Conservation (phyloP, 2,888 invertebrate species). For the Parapristionchus giblindavisi region DNA sequence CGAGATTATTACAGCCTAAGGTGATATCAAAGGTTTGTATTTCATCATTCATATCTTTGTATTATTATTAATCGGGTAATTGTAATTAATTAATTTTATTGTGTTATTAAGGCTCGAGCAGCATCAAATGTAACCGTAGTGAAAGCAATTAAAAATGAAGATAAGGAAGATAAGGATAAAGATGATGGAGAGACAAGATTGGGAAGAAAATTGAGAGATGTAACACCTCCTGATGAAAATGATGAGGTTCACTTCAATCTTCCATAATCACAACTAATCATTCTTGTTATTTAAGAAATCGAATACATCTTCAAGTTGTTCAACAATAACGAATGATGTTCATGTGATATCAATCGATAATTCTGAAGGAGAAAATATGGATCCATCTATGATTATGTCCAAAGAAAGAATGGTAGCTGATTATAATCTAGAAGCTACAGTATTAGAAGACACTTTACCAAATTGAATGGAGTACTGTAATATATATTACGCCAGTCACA, state of each 20-base stretch:
- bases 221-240: constrained; percentile 13
- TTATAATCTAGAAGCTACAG: constrained; percentile 18
- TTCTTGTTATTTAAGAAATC: background rate
- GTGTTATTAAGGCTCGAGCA: too few relatives aligned
- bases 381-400: constrained; percentile 17
- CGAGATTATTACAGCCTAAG: too few relatives aligned
- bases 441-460: background rate
- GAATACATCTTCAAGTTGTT: background rate
- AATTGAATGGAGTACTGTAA: background rate
- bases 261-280: background rate
- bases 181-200: constrained; percentile 3
- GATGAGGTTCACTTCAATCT: background rate
- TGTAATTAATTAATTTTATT: too few relatives aligned
- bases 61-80: too few relatives aligned
- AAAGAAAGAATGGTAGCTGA: constrained; percentile 20
- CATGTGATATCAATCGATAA: background rate
- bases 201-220: constrained; percentile 18
- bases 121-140: too few relatives aligned
- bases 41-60: too few relatives aligned
- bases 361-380: constrained; percentile 8
- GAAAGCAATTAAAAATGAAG: too few relatives aligned
- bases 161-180: background rate
- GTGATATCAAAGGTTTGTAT: too few relatives aligned
- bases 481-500: too few relatives aligned
- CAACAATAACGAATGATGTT: background rate